phyloP scores from a whole-genome alignment of 2,113 vertebrate genomes.

The Mus spicilegus region DNA sequence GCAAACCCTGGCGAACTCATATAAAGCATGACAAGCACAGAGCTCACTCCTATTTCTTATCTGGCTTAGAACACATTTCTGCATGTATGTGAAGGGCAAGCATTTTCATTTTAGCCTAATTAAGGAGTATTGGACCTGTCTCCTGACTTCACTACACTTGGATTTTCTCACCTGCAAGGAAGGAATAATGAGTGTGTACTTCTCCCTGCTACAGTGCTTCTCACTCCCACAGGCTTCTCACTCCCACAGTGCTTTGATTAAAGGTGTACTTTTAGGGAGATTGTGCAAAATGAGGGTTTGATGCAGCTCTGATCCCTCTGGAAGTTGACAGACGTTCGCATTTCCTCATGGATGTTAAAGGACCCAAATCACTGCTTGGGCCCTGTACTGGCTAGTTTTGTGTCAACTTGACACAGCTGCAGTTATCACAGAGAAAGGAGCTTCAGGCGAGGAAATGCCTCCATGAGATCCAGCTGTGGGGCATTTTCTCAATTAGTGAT shows the following conservation, averaged over 20 bases:
- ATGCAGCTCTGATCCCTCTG: not conserved
- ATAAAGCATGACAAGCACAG: not conserved
- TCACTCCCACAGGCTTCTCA: not conserved
- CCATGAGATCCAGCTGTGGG: too few relatives aligned
- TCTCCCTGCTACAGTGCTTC: not conserved
- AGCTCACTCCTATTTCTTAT: not conserved
- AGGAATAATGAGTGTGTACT: not conserved
- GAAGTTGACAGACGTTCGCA: not conserved
- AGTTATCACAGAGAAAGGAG: too few relatives aligned
- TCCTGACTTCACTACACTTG: not conserved
- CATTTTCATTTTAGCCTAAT: not conserved
- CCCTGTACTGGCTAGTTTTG: too few relatives aligned
- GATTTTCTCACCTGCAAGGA: constrained; percentile 27
- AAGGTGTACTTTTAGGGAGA: not conserved
- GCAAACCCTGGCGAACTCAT: not conserved
- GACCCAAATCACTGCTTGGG: not conserved
- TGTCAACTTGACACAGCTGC: too few relatives aligned
- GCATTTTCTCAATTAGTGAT: too few relatives aligned
- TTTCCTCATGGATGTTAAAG: not conserved
- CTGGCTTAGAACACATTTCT: not conserved
- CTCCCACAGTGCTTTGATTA: not conserved
- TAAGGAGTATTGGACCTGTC: not conserved
- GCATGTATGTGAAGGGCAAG: not conserved
- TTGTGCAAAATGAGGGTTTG: not conserved
- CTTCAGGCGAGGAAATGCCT: too few relatives aligned